These are phyloP conservation scores for Belgica antarctica DNA, from an alignment of 2,888 invertebrate species.

Conservation along the genomic window DNA sequence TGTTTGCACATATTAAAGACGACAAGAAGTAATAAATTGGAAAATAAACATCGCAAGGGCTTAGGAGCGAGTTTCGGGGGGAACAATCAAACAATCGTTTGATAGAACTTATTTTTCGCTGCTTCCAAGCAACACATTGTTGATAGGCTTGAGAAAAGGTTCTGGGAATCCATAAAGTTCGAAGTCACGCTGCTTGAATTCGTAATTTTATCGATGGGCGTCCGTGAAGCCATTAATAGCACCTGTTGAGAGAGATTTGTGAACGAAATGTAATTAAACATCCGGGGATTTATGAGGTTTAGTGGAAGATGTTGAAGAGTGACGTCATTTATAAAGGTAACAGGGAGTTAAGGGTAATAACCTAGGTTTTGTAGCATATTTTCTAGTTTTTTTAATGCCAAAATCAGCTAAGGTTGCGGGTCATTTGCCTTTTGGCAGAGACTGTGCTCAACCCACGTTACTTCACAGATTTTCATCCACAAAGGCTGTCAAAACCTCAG, in stretches of 20 bases:
- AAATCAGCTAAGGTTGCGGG: no score
- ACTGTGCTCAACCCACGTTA: no score
- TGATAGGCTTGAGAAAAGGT: neutral
- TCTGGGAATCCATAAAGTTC: no score
- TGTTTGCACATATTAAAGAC: neutral
- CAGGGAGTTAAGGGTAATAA: no score
- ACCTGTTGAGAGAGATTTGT: neutral
- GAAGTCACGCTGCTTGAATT: no score
- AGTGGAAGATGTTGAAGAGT: no score
- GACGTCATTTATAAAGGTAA: no score
- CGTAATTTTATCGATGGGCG: neutral
- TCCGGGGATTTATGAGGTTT: neutral
- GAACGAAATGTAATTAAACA: constrained; percentile 11
- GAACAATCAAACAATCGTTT: constrained; percentile 1
- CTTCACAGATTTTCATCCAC: no score
- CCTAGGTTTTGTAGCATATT: no score
- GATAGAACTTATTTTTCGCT: neutral
- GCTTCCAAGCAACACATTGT: constrained; percentile 4
- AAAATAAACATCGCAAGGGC: neutral
- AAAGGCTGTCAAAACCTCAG: no score
- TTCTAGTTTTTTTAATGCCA: no score
- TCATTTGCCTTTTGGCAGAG: no score
- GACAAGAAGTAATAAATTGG: constrained; percentile 1
- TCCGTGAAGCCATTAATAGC: neutral
- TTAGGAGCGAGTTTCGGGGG: neutral